These are phyloP conservation scores for Tetramorium parvispinum DNA, from an alignment of 1,140 invertebrate genomes.

Conservation along the genomic window DNA sequence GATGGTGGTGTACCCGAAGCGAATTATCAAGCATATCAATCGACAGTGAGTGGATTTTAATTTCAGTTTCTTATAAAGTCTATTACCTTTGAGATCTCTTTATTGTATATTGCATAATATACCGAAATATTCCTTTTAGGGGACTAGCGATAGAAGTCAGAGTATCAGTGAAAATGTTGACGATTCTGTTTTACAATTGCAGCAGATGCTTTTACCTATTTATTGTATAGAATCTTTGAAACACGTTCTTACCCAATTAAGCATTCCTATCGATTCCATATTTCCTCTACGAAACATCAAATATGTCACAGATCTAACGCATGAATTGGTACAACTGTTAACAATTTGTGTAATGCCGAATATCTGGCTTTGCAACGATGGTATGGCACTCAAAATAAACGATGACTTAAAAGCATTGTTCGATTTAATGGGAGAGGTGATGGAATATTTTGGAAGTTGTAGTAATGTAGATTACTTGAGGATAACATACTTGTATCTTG, in stretches of 20 bases:
- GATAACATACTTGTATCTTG: constrained; percentile 78
- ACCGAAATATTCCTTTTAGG: constrained; percentile 59
- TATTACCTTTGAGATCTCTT: background rate
- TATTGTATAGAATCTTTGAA: constrained; percentile 86
- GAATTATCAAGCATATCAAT: constrained; percentile 78
- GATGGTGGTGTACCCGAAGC: constrained; percentile 77
- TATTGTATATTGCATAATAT: background rate
- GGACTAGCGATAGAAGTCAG: constrained; percentile 75
- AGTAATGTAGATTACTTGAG: constrained; percentile 75
- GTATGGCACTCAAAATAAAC: constrained; percentile 74
- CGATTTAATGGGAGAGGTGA: constrained; percentile 76
- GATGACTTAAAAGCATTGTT: constrained; percentile 78
- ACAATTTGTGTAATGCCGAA: constrained; percentile 78
- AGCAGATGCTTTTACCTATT: constrained; percentile 85
- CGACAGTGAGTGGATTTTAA: constrained; percentile 61
- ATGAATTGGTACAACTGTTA: constrained; percentile 79
- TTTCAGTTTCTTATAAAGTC: background rate
- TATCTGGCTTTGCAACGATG: constrained; percentile 79
- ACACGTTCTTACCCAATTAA: constrained; percentile 78
- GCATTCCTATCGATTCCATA: constrained; percentile 68
- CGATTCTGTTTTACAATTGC: constrained; percentile 80
- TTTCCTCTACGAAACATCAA: constrained; percentile 75
- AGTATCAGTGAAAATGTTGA: constrained; percentile 77
- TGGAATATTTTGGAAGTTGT: constrained; percentile 77
- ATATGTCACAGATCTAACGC: constrained; percentile 74